Evolutionary conservation across 2,888 invertebrate species (phyloP).

Genomic region (Cantharis rustica): DNA sequence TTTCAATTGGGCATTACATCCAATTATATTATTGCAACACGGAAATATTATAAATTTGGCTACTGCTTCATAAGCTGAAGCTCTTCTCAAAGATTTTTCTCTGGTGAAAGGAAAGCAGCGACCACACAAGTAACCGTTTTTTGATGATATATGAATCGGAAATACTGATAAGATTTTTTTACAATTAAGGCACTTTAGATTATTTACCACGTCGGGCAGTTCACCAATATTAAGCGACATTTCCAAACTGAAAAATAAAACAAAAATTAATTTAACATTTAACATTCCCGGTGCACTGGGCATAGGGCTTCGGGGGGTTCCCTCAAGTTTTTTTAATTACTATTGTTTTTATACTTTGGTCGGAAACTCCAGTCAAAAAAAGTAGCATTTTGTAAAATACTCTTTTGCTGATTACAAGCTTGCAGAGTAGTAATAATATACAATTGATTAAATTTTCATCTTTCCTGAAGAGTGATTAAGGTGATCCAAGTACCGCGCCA

Average conservation of each 20-base stretch:
- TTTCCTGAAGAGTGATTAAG: too few species aligned
- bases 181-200: slow-evolving; percentile 11
- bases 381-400: too few species aligned
- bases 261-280: background rate
- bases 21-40: slow-evolving; percentile 41
- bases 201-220: background rate
- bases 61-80: slow-evolving; percentile 23
- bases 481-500: too few species aligned
- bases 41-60: slow-evolving; percentile 35
- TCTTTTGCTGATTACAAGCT: too few species aligned
- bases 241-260: background rate
- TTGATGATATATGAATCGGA: slow-evolving; percentile 12
- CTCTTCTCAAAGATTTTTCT: slow-evolving; percentile 10
- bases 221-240: slow-evolving; percentile 1
- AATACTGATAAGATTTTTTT: slow-evolving; percentile 12
- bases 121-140: slow-evolving; percentile 14
- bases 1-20: slow-evolving; percentile 37
- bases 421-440: too few species aligned
- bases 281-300: too few species aligned
- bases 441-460: too few species aligned
- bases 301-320: too few species aligned
- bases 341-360: too few species aligned
- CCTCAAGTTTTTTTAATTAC: too few species aligned
- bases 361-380: too few species aligned
- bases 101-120: background rate